Percentiles rank a stretch among this genome's conserved stretches.
These are phyloP conservation scores for Haemorhous mexicanus DNA, from an alignment of 2,113 vertebrate species.

Conservation along the genomic window DNA sequence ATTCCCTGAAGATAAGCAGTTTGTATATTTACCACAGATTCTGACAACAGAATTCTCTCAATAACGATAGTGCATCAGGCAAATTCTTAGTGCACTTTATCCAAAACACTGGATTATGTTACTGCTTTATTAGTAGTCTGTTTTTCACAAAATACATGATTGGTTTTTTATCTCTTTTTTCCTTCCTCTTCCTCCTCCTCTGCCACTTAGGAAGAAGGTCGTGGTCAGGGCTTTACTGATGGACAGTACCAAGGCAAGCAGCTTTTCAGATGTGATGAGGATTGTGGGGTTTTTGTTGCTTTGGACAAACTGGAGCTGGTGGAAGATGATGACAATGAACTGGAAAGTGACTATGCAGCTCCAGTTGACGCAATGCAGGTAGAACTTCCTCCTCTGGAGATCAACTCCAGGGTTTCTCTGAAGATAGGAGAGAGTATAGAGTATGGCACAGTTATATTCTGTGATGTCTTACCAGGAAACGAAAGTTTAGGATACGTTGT, in stretches of 20 bases:
- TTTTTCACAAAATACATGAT: background rate
- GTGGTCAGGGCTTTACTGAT: constrained; percentile 95
- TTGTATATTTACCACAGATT: background rate
- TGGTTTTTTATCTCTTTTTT: background rate
- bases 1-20: background rate
- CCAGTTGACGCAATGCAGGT: constrained; percentile 83
- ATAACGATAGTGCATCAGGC: background rate
- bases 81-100: background rate
- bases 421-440: constrained; percentile 90
- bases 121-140: background rate
- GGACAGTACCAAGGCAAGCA: constrained; percentile 96
- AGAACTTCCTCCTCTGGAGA: constrained; percentile 88
- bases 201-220: constrained; percentile 87
- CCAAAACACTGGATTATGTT: background rate
- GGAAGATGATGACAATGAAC: constrained; percentile 83
- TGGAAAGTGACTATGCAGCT: constrained; percentile 85
- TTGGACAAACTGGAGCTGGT: constrained; percentile 94
- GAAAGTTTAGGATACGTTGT: constrained; percentile 96
- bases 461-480: constrained; percentile 92
- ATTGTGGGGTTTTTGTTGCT: constrained; percentile 96
- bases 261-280: constrained; percentile 95
- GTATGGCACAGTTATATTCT: constrained; percentile 96
- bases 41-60: background rate
- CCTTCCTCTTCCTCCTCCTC: background rate
- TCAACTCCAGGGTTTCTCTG: constrained; percentile 94